These are phyloP conservation scores for Drosophila mayri DNA, from an alignment of 1,140 invertebrate genomes.

Conservation along the genomic window DNA sequence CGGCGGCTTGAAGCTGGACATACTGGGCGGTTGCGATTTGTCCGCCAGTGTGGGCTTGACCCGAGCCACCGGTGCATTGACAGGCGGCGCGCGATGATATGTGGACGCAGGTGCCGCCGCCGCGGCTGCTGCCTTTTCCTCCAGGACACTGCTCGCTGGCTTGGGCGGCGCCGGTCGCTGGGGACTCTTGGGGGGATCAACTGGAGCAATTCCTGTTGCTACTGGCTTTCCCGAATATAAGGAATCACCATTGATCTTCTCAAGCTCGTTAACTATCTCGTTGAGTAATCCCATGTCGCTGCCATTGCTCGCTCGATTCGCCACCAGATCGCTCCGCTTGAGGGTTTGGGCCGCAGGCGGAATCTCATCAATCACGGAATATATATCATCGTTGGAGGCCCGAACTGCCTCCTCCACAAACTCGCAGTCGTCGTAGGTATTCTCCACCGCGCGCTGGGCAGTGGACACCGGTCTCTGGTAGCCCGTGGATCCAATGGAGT, in stretches of 20 bases:
- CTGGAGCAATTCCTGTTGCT: constrained; percentile 68
- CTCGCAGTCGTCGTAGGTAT: constrained; percentile 92
- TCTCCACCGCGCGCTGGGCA: constrained; percentile 80
- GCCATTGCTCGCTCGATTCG: constrained; percentile 84
- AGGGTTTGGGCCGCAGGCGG: constrained; percentile 84
- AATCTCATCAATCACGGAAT: constrained; percentile 93
- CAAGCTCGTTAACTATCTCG: constrained; percentile 94
- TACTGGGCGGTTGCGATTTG: constrained; percentile 69
- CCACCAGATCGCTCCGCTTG: constrained; percentile 77
- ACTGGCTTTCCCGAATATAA: constrained; percentile 91
- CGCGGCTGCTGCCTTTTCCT: constrained; percentile 49
- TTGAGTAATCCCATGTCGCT: constrained; percentile 89
- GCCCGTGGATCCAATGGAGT: constrained; percentile 75
- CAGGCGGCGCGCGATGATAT: constrained; percentile 89
- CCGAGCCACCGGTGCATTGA: constrained; percentile 88
- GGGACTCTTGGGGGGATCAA: constrained; percentile 51
- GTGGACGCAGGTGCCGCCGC: constrained; percentile 86
- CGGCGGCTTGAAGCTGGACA: constrained; percentile 81
- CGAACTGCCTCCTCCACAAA: constrained; percentile 86
- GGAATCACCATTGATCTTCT: constrained; percentile 92
- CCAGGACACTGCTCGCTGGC: constrained; percentile 51
- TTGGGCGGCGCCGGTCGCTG: constrained; percentile 80
- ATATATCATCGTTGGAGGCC: constrained; percentile 91
- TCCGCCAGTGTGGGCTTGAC: constrained; percentile 88
- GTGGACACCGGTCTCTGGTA: constrained; percentile 85